Evolutionary conservation across 2,888 invertebrate genomes (phyloP).

Genomic region (Perdita meconis): DNA sequence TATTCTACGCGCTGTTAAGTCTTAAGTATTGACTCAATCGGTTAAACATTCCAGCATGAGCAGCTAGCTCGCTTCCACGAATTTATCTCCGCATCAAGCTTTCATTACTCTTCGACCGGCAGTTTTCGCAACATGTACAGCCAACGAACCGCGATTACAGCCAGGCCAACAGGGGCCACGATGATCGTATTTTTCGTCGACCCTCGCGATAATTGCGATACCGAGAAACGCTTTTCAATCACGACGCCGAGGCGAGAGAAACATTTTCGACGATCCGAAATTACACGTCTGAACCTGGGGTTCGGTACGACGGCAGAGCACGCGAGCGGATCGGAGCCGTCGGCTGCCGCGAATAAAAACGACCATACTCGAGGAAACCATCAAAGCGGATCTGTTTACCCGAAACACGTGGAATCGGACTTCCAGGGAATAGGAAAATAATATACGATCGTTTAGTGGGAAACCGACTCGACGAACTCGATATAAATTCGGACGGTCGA

Average conservation of each 20-base stretch:
- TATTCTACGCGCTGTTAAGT: no score
- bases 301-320: conserved; percentile 27
- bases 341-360: conserved; percentile 39
- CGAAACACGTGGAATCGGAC: conserved; percentile 34
- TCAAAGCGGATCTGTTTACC: conserved; percentile 61
- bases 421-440: conserved; percentile 61
- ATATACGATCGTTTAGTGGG: conserved; percentile 61
- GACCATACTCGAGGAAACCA: conserved; percentile 23
- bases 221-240: conserved; percentile 59
- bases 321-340: conserved; percentile 39
- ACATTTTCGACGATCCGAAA: conserved; percentile 47
- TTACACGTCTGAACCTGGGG: conserved; percentile 47
- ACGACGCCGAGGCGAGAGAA: conserved; percentile 44
- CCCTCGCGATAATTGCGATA: conserved; percentile 51
- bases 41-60: no score
- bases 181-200: conserved; percentile 32
- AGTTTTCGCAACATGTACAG: conserved; percentile 28
- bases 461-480: conserved; percentile 59
- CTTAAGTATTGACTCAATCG: no score
- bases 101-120: conserved; percentile 47
- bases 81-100: conserved; percentile 33
- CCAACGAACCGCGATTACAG: conserved; percentile 23
- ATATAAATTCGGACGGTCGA: conserved; percentile 56
- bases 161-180: conserved; percentile 17
- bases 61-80: not conserved